These are phyloP conservation scores for Ypsolopha sequella DNA, from an alignment of 2,888 invertebrate species.

Conservation along the genomic window DNA sequence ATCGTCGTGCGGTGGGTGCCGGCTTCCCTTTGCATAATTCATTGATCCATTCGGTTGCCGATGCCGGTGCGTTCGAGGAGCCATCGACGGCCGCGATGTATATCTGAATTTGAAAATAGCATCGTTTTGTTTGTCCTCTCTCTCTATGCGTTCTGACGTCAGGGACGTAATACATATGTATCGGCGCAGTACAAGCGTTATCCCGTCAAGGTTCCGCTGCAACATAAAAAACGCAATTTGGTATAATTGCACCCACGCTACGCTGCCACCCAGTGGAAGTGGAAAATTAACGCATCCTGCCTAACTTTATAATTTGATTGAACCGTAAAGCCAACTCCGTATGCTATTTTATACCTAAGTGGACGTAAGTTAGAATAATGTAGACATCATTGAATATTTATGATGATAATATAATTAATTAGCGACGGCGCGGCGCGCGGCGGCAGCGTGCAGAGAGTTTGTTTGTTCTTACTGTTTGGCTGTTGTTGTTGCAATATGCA, in stretches of 20 bases:
- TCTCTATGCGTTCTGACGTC: constrained; percentile 23
- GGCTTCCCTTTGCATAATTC: constrained; percentile 52
- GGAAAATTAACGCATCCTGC: constrained; percentile 2
- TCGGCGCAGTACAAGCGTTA: neutral
- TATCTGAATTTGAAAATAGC: constrained; percentile 36
- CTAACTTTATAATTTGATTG: neutral
- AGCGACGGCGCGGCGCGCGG: too few species aligned
- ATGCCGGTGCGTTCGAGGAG: constrained; percentile 9
- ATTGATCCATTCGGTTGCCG: constrained; percentile 36
- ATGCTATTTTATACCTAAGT: neutral
- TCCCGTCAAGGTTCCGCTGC: neutral
- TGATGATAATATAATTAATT: too few species aligned
- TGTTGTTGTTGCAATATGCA: too few species aligned
- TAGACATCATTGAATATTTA: too few species aligned
- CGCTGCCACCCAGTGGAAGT: neutral
- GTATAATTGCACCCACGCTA: neutral
- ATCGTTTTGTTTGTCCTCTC: constrained; percentile 16
- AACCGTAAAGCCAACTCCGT: neutral
- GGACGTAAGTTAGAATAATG: too few species aligned
- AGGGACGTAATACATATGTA: neutral
- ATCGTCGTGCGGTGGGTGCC: constrained; percentile 15
- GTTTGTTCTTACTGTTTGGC: too few species aligned
- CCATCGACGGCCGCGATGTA: constrained; percentile 21
- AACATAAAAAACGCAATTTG: neutral
- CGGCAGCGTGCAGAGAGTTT: too few species aligned